Conservation (phyloP, 2,113 vertebrate genomes). For the Numenius arquata region DNA sequence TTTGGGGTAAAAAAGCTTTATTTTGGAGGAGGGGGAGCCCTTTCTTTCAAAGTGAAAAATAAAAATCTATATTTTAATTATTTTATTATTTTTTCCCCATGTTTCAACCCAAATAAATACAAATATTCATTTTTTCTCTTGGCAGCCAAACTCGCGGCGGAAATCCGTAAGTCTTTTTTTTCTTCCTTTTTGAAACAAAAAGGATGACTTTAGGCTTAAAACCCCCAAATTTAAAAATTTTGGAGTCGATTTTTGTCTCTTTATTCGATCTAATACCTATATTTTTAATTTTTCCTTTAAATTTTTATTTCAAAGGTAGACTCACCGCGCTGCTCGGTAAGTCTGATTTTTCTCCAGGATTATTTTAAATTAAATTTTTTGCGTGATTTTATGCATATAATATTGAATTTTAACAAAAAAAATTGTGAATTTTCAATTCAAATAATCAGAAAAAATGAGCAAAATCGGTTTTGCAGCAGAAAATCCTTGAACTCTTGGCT, state of each 20-base stretch:
- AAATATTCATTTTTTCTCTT: not conserved
- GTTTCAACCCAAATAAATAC: fast-evolving
- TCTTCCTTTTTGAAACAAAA: not conserved
- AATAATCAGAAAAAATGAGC: not conserved
- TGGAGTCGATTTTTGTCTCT: not conserved
- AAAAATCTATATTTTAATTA: not conserved
- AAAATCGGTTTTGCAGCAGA: not conserved
- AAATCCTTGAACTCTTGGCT: not conserved
- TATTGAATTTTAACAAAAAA: not conserved
- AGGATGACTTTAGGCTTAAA: fast-evolving
- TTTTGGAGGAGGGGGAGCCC: no score
- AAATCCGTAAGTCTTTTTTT: not conserved
- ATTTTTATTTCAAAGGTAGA: not conserved
- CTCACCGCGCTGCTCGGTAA: not conserved
- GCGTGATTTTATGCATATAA: not conserved
- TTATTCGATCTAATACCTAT: not conserved
- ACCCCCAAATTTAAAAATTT: not conserved
- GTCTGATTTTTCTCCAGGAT: not conserved
- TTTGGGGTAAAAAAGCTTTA: not conserved
- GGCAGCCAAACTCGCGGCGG: not conserved
- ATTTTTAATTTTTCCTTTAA: not conserved
- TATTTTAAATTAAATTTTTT: not conserved
- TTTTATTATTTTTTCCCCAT: no score
- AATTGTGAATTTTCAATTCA: not conserved
- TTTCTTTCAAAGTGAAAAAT: fast-evolving